phyloP scores from a whole-genome alignment of 2,797 vertebrate genomes.

The Darevskia mixta region DNA sequence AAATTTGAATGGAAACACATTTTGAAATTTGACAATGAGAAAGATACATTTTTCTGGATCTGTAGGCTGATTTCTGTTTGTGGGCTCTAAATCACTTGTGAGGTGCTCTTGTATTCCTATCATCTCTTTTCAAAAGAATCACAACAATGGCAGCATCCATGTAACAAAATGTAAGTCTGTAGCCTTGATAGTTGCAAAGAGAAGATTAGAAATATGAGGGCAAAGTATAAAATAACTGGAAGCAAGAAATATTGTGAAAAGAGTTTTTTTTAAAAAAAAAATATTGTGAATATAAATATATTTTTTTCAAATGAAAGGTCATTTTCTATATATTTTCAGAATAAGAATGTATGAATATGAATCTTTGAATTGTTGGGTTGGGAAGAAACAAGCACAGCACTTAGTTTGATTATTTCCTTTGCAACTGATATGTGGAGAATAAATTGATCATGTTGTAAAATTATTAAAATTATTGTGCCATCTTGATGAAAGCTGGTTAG shows the following conservation, averaged over 20 bases:
- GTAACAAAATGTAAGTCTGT: not conserved
- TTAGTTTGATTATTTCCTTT: not conserved
- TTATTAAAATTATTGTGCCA: not conserved
- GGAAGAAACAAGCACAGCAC: not conserved
- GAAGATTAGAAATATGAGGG: not conserved
- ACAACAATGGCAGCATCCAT: not conserved
- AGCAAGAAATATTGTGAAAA: not conserved
- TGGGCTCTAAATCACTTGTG: not conserved
- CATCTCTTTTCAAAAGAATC: not conserved
- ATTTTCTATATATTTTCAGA: not conserved
- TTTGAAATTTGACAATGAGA: slow-evolving; percentile 18
- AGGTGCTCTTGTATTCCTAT: not conserved
- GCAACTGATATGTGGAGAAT: not conserved
- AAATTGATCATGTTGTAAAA: not conserved
- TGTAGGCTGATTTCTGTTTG: not conserved
- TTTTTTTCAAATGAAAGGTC: not conserved
- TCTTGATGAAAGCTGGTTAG: not conserved
- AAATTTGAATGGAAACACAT: fast-evolving
- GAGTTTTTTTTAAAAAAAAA: not conserved
- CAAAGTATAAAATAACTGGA: not conserved
- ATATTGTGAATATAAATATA: not conserved
- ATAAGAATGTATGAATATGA: not conserved
- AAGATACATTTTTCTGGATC: not conserved
- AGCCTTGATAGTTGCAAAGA: not conserved
- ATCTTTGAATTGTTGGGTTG: not conserved